phyloP scores from a whole-genome alignment of 2,113 vertebrate species.

The Rhinoptilus africanus region DNA sequence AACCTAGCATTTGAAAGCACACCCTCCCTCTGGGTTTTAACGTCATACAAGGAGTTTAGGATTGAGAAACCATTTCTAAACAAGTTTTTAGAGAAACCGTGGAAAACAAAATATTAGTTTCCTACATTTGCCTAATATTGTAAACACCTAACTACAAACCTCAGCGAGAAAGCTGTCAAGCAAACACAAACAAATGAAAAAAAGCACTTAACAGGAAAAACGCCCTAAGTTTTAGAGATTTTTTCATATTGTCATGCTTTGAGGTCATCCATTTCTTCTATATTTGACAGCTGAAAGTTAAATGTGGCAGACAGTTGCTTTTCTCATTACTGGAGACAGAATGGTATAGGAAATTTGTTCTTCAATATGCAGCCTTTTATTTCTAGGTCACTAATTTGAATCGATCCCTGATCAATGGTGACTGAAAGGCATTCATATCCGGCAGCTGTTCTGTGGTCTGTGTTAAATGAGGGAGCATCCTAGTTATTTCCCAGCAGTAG shows the following conservation, averaged over 20 bases:
- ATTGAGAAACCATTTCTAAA: background rate
- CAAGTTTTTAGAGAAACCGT: background rate
- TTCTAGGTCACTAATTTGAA: conserved; percentile 62
- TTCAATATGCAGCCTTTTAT: conserved; percentile 19
- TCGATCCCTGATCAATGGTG: conserved; percentile 54
- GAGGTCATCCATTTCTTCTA: background rate
- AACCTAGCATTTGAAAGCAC: background rate
- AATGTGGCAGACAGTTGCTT: background rate
- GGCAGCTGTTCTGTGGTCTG: conserved; percentile 50
- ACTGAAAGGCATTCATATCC: conserved; percentile 51
- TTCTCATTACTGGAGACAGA: background rate
- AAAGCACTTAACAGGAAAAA: background rate
- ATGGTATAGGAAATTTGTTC: conserved; percentile 5
- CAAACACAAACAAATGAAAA: background rate
- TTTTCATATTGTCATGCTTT: background rate
- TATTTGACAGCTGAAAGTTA: background rate
- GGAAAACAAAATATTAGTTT: background rate
- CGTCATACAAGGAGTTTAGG: background rate
- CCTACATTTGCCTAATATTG: background rate
- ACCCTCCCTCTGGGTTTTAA: background rate
- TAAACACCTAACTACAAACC: background rate
- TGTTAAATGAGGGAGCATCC: conserved; percentile 18
- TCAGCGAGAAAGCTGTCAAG: background rate
- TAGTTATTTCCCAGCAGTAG: conserved; percentile 16
- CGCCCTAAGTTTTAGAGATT: background rate